A percentile compares a stretch with the other conserved stretches of the same genome.
Evolutionary conservation across 2,797 vertebrate species (phyloP).

Genomic region (Threskiornis aethiopicus): DNA sequence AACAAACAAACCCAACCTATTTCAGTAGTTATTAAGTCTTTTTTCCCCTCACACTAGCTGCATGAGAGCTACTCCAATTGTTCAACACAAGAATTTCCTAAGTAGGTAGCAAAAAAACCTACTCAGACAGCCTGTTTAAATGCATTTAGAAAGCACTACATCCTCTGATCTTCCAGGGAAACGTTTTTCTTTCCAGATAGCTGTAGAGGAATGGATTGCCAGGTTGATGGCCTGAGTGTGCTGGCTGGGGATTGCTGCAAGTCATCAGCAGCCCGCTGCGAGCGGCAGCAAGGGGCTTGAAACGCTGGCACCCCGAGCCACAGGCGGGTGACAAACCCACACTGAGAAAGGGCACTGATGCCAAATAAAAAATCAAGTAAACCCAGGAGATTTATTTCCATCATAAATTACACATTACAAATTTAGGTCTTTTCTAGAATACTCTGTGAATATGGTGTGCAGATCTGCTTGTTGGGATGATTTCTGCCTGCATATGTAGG

Average conservation of each 20-base stretch:
- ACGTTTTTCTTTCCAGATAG: not conserved
- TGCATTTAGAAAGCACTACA: not conserved
- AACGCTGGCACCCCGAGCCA: not conserved
- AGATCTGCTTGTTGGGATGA: not conserved
- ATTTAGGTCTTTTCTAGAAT: not conserved
- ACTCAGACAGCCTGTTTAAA: not conserved
- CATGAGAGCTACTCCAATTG: not conserved
- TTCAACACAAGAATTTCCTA: not conserved
- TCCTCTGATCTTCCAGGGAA: not conserved
- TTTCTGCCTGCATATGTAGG: not conserved
- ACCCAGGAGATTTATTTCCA: not conserved
- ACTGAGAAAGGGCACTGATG: not conserved
- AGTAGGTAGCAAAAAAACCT: not conserved
- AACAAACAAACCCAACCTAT: not conserved
- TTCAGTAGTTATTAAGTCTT: not conserved
- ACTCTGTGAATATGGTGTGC: not conserved
- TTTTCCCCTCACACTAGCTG: not conserved
- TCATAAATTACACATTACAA: not conserved
- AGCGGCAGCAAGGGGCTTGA: not conserved
- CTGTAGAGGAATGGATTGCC: not conserved
- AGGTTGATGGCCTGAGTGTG: not conserved
- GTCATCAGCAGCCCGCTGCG: not conserved
- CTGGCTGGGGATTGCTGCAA: not conserved
- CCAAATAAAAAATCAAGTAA: not conserved
- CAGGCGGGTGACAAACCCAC: not conserved